Evolutionary conservation across 92 coral and sea anemone genomes (phyloP).

Genomic region (Paragorgia papillata): DNA sequence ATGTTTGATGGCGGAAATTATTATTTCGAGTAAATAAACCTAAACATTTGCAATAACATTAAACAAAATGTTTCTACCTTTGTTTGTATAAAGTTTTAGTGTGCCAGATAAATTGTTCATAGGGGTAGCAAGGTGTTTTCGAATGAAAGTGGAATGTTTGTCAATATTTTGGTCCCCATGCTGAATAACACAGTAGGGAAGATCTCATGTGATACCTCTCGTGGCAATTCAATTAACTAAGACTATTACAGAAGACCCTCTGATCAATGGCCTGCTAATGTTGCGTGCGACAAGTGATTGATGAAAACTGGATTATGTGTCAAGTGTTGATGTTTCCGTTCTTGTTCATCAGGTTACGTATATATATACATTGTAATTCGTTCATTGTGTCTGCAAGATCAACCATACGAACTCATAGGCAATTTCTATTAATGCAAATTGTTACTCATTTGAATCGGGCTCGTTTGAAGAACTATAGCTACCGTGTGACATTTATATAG

Average conservation of each 20-base stretch:
- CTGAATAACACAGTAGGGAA: conserved; percentile 40
- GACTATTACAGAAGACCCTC: conserved; percentile 30
- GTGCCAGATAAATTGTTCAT: not conserved
- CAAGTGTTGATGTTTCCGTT: conserved; percentile 26
- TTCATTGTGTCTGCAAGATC: not conserved
- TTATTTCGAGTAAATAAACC: conserved; percentile 31
- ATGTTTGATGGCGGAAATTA: conserved; percentile 21
- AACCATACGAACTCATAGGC: too few relatives aligned
- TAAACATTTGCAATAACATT: conserved; percentile 25
- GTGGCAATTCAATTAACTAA: conserved; percentile 41
- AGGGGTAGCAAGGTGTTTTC: not conserved
- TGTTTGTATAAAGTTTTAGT: conserved; percentile 26
- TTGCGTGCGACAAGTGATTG: conserved; percentile 39
- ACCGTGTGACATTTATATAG: too few relatives aligned
- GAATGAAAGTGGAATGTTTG: conserved; percentile 28
- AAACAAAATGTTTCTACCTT: conserved; percentile 25
- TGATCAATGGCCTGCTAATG: conserved; percentile 36
- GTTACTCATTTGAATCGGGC: not conserved
- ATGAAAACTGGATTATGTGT: conserved; percentile 20
- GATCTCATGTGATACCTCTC: conserved; percentile 26
- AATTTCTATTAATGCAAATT: too few relatives aligned
- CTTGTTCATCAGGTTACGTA: not conserved
- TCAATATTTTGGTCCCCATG: conserved; percentile 41
- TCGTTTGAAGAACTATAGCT: not conserved
- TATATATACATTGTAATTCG: conserved; percentile 3